Evolutionary conservation across 2,797 vertebrate genomes (phyloP), one percentile per base, ranked within the genome.

Genomic region (Coregonus ussuriensis): DNA sequence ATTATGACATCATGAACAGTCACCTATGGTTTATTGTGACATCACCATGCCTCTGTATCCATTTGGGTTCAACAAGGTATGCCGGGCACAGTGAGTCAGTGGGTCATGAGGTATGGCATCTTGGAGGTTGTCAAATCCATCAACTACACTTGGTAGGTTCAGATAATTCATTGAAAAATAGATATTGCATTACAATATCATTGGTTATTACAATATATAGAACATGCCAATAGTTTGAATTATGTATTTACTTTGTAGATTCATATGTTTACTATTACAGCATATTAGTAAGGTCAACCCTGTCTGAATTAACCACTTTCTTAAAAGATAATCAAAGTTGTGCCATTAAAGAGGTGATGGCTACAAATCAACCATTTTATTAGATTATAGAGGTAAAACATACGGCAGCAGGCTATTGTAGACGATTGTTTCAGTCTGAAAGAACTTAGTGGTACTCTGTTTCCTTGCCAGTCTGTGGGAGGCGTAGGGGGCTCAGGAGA

Each of bases 41-140:
- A 16, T 37, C 67, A 35, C 14, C 33, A 35, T n/a, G 18, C 6
- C 15, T 37, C 18, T 41, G 67, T 4, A 56, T n/a, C 41, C 9
- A 47, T 47, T 47, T 47, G 41, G 16, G 56, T 5, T 21, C 56
- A 18, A 59, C 16, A 29, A 29, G 31, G 52, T 3, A 1, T 11
- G 52, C 52, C 52, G 2, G 15, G 52, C 11, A 11, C 15, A 13
- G 14, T 67, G 31, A 37, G 1, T 31, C 37, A 72, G 52, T 21
- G 71, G 21, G 71, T 72, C 29, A 31, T 72, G 52, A 72, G 52
- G 29, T 54, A 54, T 54, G 71, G 71, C 71, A 31, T 3, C 25
- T 33, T 33, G 71, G 51, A 72, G 29, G 52, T 54, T 47, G 52
- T 29, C 71, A 6, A 54, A 33, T 72, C 21, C 71, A 72, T 29